Evolutionary conservation across 2,113 vertebrate genomes (phyloP).

Genomic region (Pygoscelis adeliae): DNA sequence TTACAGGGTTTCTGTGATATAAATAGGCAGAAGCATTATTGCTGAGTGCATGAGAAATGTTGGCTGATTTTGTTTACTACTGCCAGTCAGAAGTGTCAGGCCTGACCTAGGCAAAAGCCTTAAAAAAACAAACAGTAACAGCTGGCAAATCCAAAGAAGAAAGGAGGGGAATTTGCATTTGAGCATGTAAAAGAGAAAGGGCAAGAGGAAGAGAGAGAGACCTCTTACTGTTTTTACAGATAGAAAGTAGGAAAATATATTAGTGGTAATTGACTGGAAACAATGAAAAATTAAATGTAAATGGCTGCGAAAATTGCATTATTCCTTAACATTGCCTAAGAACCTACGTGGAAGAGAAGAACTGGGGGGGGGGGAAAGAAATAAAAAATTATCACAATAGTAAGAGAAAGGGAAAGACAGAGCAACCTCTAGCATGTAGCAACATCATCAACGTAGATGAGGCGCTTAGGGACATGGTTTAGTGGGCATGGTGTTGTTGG

Average conservation of each 20-base stretch:
- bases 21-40: neutral
- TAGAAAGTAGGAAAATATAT: neutral
- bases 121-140: neutral
- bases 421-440: neutral
- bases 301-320: neutral
- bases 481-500: no score
- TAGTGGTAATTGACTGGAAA: neutral
- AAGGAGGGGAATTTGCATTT: neutral
- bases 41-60: neutral
- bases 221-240: neutral
- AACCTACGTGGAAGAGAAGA: neutral
- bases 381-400: neutral
- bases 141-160: neutral
- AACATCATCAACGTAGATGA: no score
- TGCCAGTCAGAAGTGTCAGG: neutral
- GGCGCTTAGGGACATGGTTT: no score
- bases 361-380: neutral
- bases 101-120: neutral
- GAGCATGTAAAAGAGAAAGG: neutral
- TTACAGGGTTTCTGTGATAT: neutral
- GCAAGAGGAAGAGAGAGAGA: neutral
- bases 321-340: neutral
- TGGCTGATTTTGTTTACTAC: neutral
- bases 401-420: neutral
- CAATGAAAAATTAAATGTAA: neutral